A percentile compares a stretch with the other conserved stretches of the same genome.
Evolutionary conservation across 2,113 vertebrate genomes (phyloP).

Genomic region (Ifrita kowaldi): DNA sequence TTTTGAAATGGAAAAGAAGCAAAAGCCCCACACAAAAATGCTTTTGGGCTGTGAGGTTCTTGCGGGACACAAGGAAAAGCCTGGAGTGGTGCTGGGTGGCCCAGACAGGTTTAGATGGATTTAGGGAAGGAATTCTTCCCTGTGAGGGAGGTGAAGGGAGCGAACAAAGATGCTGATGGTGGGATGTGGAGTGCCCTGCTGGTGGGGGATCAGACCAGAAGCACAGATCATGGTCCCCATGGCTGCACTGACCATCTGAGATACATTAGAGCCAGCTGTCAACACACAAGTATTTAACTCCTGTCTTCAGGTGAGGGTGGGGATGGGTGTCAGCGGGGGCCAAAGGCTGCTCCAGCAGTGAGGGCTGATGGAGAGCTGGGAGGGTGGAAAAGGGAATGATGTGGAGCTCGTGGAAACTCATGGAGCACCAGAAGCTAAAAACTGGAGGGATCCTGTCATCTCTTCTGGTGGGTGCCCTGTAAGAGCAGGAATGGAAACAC

Average conservation of each 20-base stretch:
- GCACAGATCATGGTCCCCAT: rapidly evolving
- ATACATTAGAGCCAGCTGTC: not conserved
- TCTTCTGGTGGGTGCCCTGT: not conserved
- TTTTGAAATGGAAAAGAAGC: not conserved
- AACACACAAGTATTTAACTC: not conserved
- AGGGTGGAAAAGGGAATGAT: not conserved
- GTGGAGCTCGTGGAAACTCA: not conserved
- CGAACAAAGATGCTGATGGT: not conserved
- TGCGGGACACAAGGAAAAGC: not conserved
- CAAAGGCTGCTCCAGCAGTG: not conserved
- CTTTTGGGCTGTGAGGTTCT: not conserved
- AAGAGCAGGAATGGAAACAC: not conserved
- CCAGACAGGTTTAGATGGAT: not conserved
- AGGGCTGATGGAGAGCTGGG: not conserved
- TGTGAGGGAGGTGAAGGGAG: not conserved
- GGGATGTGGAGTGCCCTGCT: not conserved
- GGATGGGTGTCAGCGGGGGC: not conserved
- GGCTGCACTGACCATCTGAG: not conserved
- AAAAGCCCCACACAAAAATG: not conserved
- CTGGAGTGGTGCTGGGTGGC: not conserved
- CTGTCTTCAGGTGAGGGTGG: not conserved
- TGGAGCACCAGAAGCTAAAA: not conserved
- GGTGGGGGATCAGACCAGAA: not conserved
- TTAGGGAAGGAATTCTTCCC: not conserved
- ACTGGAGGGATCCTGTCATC: not conserved